Evolutionary conservation across 2,888 invertebrate species (phyloP), one percentile per base, ranked within the genome.

Genomic region (Escarpia spicata): DNA sequence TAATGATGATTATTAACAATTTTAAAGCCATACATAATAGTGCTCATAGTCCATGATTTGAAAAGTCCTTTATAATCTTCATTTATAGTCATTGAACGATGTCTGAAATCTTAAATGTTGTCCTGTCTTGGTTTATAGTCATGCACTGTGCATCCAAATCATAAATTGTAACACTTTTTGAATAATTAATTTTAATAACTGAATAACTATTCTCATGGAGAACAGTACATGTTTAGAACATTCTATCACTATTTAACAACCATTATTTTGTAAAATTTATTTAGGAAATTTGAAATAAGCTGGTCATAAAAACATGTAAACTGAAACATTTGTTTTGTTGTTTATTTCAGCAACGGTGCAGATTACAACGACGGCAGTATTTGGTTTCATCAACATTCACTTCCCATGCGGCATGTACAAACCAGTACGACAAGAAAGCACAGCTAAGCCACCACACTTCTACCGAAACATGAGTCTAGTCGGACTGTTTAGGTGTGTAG

Each of bases 351-450:
- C 98, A 94, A 97, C 98, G 93, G 97, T 97, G 96, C 98, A 98
- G 97, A 98, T 98, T 98, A 96, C 98, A 92, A 97, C 98, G 97
- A 98, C 98, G 43, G 97, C 98, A 91, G 96, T 97, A 90, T 97
- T 98, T 96, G 98, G 98, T n/a, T 97, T 97, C 95, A 96, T 98
- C 94, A 98, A 98, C 96, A 97, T 98, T 97, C 97, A 98, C 95
- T 97, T 97, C 95, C 98, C 98, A 0, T 98, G 98, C 95, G 98
- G 98, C 75, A 97, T 98, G 97, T 98, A 98, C 94, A 96, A 94
- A 60, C 95, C 95, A 44, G 94, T 96, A 31, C 94, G 95, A 60
- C 94, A 96, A 92, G 96, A 96, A 92, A 97, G 44, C 91, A 37
- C 26, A 3, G 95, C 94, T 37, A 96, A 96, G 93, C 98, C 98